Evolutionary conservation across 2,888 invertebrate genomes (phyloP).

Genomic region (Ochlodes sylvanus): DNA sequence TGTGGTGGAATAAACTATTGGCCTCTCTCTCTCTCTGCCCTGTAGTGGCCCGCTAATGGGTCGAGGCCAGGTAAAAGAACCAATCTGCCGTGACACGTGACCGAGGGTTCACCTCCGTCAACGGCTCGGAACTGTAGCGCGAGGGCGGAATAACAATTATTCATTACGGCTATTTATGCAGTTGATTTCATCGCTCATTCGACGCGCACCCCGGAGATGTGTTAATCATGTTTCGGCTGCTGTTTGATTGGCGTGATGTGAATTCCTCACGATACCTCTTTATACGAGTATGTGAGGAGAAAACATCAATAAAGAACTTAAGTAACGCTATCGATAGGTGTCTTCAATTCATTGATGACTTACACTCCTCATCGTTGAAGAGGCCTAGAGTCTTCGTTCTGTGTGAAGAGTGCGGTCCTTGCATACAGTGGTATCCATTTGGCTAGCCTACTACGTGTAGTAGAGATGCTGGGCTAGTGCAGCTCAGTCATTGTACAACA

Average conservation of each 20-base stretch:
- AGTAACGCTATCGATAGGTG: too few relatives aligned
- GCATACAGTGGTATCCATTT: too few relatives aligned
- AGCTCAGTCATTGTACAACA: too few relatives aligned
- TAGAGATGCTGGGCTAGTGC: too few relatives aligned
- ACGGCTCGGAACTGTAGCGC: constrained; percentile 11
- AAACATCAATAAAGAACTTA: background rate
- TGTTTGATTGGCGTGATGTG: constrained; percentile 22
- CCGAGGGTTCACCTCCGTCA: background rate
- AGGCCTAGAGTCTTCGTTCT: too few relatives aligned
- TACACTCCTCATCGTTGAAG: too few relatives aligned
- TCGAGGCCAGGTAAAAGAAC: background rate
- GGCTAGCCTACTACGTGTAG: too few relatives aligned
- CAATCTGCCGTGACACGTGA: background rate
- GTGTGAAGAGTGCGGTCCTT: too few relatives aligned
- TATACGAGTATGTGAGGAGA: background rate
- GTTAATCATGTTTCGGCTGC: constrained; percentile 31
- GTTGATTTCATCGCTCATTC: constrained; percentile 38
- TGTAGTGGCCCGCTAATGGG: too few relatives aligned
- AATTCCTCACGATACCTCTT: constrained; percentile 8
- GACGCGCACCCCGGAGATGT: constrained; percentile 22
- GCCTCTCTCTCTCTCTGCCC: too few relatives aligned
- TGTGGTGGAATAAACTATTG: too few relatives aligned
- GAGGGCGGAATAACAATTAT: constrained; percentile 41
- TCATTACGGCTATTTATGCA: constrained; percentile 41
- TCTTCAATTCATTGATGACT: too few relatives aligned